A percentile compares a stretch with the other conserved stretches of the same genome.
Evolutionary conservation across 2,888 invertebrate genomes (phyloP).

Genomic region (Erebia aethiops): DNA sequence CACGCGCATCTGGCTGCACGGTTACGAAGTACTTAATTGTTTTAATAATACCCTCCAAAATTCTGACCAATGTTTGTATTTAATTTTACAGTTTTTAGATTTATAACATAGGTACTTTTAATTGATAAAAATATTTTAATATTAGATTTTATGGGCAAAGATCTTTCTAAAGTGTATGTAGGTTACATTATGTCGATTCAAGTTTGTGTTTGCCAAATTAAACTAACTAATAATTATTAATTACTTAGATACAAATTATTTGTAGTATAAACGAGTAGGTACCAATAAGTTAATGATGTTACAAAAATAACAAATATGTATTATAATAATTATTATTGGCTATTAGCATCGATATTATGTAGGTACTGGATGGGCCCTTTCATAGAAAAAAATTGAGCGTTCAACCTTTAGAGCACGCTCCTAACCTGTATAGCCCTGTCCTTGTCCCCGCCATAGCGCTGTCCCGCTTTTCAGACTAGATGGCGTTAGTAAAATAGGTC

Average conservation of each 20-base stretch:
- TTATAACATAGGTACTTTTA: background rate
- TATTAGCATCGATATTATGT: too few species aligned
- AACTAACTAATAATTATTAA: background rate
- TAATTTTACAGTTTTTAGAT: background rate
- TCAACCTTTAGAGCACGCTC: too few species aligned
- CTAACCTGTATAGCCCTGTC: too few species aligned
- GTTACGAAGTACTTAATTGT: constrained; percentile 42
- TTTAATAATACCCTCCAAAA: constrained; percentile 10
- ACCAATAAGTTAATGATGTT: background rate
- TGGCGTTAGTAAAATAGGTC: too few species aligned
- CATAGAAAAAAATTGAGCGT: too few species aligned
- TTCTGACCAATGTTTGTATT: constrained; percentile 15
- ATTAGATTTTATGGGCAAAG: background rate
- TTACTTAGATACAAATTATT: background rate
- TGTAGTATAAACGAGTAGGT: background rate
- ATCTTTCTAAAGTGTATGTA: background rate
- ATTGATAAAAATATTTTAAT: background rate
- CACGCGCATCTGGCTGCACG: constrained; percentile 58
- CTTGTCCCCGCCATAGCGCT: too few species aligned
- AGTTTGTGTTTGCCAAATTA: background rate
- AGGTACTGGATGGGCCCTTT: too few species aligned
- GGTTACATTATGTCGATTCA: background rate
- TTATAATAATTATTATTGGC: background rate
- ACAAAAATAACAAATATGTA: background rate
- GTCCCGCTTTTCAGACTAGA: too few species aligned